phyloP scores from a whole-genome alignment of 2,113 vertebrate species.

The Propithecus coquereli region DNA sequence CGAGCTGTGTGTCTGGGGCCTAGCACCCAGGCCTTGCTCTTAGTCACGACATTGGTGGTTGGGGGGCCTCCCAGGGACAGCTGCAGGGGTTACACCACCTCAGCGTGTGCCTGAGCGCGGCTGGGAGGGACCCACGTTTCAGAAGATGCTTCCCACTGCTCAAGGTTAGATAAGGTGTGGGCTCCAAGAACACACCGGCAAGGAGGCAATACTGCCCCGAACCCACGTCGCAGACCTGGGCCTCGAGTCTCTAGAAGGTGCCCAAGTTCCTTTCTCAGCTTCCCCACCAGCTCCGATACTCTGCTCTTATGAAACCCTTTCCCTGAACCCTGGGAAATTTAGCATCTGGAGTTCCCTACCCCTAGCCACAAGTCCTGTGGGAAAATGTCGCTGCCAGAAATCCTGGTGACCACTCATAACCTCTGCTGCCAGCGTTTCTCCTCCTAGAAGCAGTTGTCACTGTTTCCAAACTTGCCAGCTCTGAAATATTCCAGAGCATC shows the following conservation, averaged over 20 bases:
- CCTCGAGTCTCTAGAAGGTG: accelerated
- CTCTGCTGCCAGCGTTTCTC: too few species aligned
- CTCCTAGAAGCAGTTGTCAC: neutral
- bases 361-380: neutral
- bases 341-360: too few species aligned
- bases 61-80: too few species aligned
- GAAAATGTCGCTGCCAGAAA: neutral
- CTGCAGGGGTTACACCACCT: accelerated
- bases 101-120: accelerated
- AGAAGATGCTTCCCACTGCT: neutral
- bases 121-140: accelerated
- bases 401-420: neutral
- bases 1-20: too few species aligned
- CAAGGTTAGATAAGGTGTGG: accelerated
- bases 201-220: neutral
- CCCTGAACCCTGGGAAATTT: too few species aligned
- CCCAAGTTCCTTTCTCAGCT: neutral
- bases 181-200: accelerated
- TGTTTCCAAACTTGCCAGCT: neutral
- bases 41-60: accelerated
- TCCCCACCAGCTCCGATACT: too few species aligned
- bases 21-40: neutral
- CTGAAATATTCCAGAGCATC: neutral
- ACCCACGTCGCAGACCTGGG: accelerated
- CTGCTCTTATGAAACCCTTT: accelerated